Base-by-base conservation (phyloP, 2,888 invertebrate genomes). In the Orthonevra nobilis region DNA sequence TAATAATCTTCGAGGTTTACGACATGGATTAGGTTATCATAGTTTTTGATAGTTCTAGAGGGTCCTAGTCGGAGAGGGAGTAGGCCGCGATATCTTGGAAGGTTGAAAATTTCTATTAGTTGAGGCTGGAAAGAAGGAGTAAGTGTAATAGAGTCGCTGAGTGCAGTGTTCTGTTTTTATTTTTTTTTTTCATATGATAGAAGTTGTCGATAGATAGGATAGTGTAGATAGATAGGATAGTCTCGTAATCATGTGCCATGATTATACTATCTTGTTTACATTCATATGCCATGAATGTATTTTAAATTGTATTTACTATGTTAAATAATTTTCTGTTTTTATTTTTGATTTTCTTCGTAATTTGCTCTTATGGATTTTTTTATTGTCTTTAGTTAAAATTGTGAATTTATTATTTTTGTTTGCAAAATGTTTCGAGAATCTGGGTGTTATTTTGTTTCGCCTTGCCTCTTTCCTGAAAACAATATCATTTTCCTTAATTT, bases 361-460 rank as follows among this genome's bases (percentile, higher is more conserved):
- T 63, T 72, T 79, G 12, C 56, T 40, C 23, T 79, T 79, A 20
- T 75, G 64, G 1, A 77, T 54, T 79, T 82, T 81, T 20, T 60
- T 58, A 6, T 77, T 77, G 48, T 70, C 46, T 5, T 32, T 52
- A 9, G 64, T 69, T 30, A 69, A 38, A 3, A 73, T 15, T 26
- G 61, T 70, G 2, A 70, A 10, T 68, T 52, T 64, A 2, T 52
- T 60, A 15, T 74, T 40, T 32, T 34, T 30, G 23, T 44, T 34
- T 6, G 64, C 63, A 17, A 20, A 44, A 19, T 77, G 77, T 52
- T 70, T 81, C 2, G 40, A 61, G 14, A 61, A 73, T 12, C 64
- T 42, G 10, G 64, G 40, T 15, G 50, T 60, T 36, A 60, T 10
- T 2, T 56, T 73, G 19, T 79, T 77, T 0, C 68, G 38, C 32